These are phyloP conservation scores for Gari tellinella DNA, from an alignment of 2,888 invertebrate species.

Conservation along the genomic window DNA sequence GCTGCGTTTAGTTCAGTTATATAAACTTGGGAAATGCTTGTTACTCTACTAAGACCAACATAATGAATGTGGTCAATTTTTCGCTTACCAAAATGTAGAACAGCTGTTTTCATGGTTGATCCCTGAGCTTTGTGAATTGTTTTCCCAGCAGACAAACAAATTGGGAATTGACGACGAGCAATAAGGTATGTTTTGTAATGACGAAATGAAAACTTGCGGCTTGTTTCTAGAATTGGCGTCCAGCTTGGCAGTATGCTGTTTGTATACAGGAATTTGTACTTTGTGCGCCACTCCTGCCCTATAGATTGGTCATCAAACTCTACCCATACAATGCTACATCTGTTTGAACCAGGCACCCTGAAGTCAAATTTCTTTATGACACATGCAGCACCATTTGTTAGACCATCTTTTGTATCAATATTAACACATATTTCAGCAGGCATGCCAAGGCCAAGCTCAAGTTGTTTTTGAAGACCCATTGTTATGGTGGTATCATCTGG, in stretches of 20 bases:
- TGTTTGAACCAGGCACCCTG: slow-evolving; percentile 20
- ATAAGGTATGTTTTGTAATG: slow-evolving; percentile 31
- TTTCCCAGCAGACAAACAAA: slow-evolving; percentile 49
- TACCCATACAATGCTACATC: slow-evolving; percentile 53
- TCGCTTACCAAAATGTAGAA: too few species aligned
- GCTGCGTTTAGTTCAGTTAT: too few species aligned
- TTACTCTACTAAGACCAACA: too few species aligned
- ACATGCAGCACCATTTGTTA: slow-evolving; percentile 60
- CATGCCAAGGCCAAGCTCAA: slow-evolving; percentile 28
- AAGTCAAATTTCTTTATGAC: slow-evolving; percentile 48
- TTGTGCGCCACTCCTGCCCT: slow-evolving; percentile 25
- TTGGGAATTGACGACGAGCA: slow-evolving; percentile 46
- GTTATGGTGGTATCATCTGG: slow-evolving; percentile 39
- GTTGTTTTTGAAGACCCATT: slow-evolving; percentile 33
- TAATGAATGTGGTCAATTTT: too few species aligned
- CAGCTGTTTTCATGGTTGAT: too few species aligned
- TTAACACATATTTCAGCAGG: slow-evolving; percentile 42
- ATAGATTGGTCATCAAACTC: slow-evolving; percentile 45
- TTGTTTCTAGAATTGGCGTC: slow-evolving; percentile 33
- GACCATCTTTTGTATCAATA: slow-evolving; percentile 50
- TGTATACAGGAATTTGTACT: slow-evolving; percentile 40
- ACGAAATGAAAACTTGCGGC: slow-evolving; percentile 22
- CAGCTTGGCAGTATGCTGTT: slow-evolving; percentile 14
- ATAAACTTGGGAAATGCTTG: too few species aligned
- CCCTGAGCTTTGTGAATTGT: too few species aligned